Percentiles rank a stretch among this genome's conserved stretches.
phyloP scores from a whole-genome alignment of 2,888 invertebrate species.

The Ctenicera cuprea region DNA sequence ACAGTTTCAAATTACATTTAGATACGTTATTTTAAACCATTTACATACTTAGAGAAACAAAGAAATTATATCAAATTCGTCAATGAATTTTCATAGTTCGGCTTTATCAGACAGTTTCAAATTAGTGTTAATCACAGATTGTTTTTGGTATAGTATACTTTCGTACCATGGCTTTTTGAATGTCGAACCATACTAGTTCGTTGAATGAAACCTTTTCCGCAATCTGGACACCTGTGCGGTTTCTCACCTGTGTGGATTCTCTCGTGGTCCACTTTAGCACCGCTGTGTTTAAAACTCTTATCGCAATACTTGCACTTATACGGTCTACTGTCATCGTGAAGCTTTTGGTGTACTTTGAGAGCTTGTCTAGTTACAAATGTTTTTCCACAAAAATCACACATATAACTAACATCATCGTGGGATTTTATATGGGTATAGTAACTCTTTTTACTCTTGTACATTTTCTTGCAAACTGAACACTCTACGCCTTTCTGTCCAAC shows the following conservation, averaged over 20 bases:
- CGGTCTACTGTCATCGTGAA: constrained; percentile 58
- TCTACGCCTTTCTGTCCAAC: constrained; percentile 69
- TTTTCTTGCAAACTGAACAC: constrained; percentile 69
- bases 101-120: too few relatives aligned
- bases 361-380: constrained; percentile 53
- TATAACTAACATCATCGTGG: constrained; percentile 73
- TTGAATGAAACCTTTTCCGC: constrained; percentile 65
- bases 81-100: too few relatives aligned
- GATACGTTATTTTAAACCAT: too few relatives aligned
- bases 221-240: constrained; percentile 68
- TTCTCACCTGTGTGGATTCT: constrained; percentile 67
- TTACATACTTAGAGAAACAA: too few relatives aligned
- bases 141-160: too few relatives aligned
- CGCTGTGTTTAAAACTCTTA: constrained; percentile 72
- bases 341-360: constrained; percentile 65
- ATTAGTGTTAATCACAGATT: too few relatives aligned
- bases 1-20: too few relatives aligned
- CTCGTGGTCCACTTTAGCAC: not conserved
- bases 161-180: constrained; percentile 76
- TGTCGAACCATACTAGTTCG: constrained; percentile 74
- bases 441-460: constrained; percentile 67
- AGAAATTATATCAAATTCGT: too few relatives aligned
- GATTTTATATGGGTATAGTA: constrained; percentile 68
- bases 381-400: constrained; percentile 70
- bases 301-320: constrained; percentile 59